A percentile compares a stretch with the other conserved stretches of the same genome.
These are phyloP conservation scores for Druon quercuslanigerum DNA, from an alignment of 1,140 invertebrate genomes.

Conservation along the genomic window DNA sequence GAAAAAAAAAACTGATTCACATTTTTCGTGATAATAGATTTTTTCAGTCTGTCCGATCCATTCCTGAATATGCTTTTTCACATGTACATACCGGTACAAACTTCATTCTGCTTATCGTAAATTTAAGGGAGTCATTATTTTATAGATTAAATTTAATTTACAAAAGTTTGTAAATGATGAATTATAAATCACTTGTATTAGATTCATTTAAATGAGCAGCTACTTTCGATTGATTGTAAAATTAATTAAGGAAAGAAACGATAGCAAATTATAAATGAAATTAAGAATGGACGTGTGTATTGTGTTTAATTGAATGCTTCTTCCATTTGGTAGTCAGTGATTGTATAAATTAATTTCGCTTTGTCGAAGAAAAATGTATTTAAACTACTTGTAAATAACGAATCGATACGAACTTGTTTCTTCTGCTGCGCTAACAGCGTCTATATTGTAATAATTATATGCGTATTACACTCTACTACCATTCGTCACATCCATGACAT, in stretches of 20 bases:
- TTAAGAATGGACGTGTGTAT: constrained; percentile 29
- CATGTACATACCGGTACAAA: background rate
- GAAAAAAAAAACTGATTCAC: constrained; percentile 11
- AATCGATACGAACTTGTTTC: constrained; percentile 24
- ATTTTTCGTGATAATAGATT: background rate
- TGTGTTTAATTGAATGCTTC: constrained; percentile 29
- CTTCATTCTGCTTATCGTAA: background rate
- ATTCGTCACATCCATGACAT: constrained; percentile 28
- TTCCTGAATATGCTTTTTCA: background rate
- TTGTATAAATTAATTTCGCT: constrained; percentile 31
- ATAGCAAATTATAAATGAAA: constrained; percentile 10
- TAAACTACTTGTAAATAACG: constrained; percentile 33
- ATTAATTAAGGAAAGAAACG: background rate
- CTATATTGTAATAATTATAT: constrained; percentile 37
- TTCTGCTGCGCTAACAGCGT: constrained; percentile 28
- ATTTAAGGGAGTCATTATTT: background rate
- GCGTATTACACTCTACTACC: constrained; percentile 30
- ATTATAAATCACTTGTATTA: too few relatives aligned
- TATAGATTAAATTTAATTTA: background rate
- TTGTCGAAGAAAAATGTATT: constrained; percentile 28
- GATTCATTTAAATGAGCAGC: background rate
- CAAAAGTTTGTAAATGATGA: too few relatives aligned
- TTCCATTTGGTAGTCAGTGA: constrained; percentile 2
- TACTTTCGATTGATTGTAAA: background rate
- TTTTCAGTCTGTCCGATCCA: background rate